These are phyloP conservation scores for Scaptomyza montana DNA, from an alignment of 1,140 invertebrate genomes.

Conservation along the genomic window DNA sequence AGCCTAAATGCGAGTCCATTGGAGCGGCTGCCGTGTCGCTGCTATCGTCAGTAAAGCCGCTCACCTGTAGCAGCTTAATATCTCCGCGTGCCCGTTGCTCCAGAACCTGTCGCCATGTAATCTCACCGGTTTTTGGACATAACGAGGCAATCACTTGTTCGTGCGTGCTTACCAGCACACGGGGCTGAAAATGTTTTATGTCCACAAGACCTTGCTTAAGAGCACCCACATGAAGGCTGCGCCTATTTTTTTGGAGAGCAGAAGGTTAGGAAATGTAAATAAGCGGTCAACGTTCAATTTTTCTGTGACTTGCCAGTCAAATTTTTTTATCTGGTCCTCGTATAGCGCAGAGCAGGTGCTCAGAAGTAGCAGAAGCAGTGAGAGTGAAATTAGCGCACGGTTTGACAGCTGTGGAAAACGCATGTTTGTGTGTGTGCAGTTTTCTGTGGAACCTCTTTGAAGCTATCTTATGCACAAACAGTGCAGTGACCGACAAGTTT, in stretches of 20 bases:
- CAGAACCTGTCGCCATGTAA: conserved; percentile 92
- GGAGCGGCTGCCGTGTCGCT: conserved; percentile 84
- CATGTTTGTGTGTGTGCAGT: conserved; percentile 43
- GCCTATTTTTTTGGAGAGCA: conserved; percentile 85
- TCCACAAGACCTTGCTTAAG: conserved; percentile 92
- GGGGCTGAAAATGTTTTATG: conserved; percentile 87
- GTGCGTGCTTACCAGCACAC: conserved; percentile 93
- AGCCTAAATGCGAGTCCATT: conserved; percentile 68
- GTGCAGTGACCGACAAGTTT: conserved; percentile 46
- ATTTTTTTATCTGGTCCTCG: conserved; percentile 96
- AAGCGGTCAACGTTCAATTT: conserved; percentile 47
- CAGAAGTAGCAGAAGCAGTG: conserved; percentile 40
- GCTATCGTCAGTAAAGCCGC: conserved; percentile 57
- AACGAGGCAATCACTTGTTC: conserved; percentile 94
- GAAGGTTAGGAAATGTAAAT: not conserved
- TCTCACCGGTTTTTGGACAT: conserved; percentile 91
- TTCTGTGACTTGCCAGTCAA: conserved; percentile 90
- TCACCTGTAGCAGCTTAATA: conserved; percentile 86
- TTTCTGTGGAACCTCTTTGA: conserved; percentile 31
- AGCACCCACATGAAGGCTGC: conserved; percentile 92
- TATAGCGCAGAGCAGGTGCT: conserved; percentile 86
- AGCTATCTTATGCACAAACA: conserved; percentile 39
- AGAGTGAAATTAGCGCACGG: conserved; percentile 43
- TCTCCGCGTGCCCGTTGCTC: conserved; percentile 87
- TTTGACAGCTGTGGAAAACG: conserved; percentile 17